Evolutionary conservation across 2,888 invertebrate species (phyloP).

Genomic region (Lycia hirtaria): DNA sequence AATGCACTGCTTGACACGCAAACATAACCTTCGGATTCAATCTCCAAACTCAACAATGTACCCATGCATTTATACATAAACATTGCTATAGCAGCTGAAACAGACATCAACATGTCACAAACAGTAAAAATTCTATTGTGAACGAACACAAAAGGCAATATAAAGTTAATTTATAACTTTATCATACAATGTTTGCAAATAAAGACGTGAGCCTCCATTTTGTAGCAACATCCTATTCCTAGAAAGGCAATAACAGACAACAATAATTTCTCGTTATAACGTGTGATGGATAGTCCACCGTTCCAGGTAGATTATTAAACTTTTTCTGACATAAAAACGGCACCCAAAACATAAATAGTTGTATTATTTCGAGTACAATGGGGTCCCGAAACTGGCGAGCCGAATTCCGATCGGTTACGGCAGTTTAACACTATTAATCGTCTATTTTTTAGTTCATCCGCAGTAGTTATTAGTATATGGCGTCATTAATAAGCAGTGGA

Average conservation of each 20-base stretch:
- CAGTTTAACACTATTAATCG: slow-evolving; percentile 82
- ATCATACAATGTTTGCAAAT: slow-evolving; percentile 77
- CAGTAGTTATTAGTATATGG: slow-evolving; percentile 76
- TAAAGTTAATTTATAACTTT: slow-evolving; percentile 47
- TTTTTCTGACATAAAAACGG: slow-evolving; percentile 62
- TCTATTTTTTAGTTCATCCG: slow-evolving; percentile 73
- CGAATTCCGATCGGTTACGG: slow-evolving; percentile 81
- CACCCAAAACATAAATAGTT: slow-evolving; percentile 81
- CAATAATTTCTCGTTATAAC: slow-evolving; percentile 76
- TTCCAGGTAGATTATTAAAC: slow-evolving; percentile 74
- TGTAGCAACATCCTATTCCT: slow-evolving; percentile 55
- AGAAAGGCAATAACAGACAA: slow-evolving; percentile 63
- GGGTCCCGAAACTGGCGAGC: slow-evolving; percentile 67
- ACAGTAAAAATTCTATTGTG: slow-evolving; percentile 40
- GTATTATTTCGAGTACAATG: slow-evolving; percentile 75
- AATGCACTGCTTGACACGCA: slow-evolving; percentile 11
- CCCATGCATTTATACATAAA: slow-evolving; percentile 34
- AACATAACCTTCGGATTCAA: slow-evolving; percentile 24
- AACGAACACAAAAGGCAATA: slow-evolving; percentile 41
- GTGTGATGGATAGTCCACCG: slow-evolving; percentile 73
- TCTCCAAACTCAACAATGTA: slow-evolving; percentile 36
- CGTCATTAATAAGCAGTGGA: slow-evolving; percentile 79
- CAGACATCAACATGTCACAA: slow-evolving; percentile 39
- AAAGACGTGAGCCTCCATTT: slow-evolving; percentile 69
- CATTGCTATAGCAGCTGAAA: slow-evolving; percentile 42